Evolutionary conservation across 2,113 vertebrate species (phyloP).

Genomic region (Ia io): DNA sequence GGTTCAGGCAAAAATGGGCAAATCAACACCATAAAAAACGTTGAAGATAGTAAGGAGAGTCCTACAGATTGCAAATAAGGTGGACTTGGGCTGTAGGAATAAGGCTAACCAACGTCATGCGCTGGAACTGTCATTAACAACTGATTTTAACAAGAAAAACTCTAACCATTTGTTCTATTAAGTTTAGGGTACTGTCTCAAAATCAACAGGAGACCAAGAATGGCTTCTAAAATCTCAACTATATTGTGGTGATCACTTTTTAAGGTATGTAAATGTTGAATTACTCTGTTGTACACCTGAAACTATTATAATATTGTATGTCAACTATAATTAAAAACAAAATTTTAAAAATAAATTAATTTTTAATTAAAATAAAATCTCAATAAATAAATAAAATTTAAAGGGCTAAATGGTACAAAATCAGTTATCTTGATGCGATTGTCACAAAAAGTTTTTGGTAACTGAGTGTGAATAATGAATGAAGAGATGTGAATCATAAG

Average conservation of each 20-base stretch:
- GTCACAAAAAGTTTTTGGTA: not conserved
- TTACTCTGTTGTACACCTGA: not conserved
- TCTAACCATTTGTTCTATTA: not conserved
- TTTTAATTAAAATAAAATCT: not conserved
- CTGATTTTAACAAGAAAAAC: not conserved
- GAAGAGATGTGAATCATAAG: not conserved
- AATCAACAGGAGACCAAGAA: not conserved
- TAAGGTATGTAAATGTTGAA: not conserved
- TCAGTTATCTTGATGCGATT: not conserved
- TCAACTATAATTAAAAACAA: not conserved
- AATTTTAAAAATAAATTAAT: not conserved
- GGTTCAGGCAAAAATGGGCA: not conserved
- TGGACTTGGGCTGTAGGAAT: not conserved
- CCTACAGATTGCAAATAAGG: not conserved
- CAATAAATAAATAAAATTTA: not conserved
- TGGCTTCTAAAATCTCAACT: not conserved
- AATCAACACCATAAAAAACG: not conserved
- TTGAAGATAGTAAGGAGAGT: not conserved
- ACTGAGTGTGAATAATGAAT: not conserved
- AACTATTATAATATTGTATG: not conserved
- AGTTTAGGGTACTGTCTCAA: not conserved
- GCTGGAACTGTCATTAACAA: slow-evolving; percentile 3
- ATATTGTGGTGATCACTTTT: not conserved
- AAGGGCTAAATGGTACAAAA: not conserved
- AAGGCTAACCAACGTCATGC: not conserved